These are phyloP conservation scores for Chelon labrosus DNA, from an alignment of 2,797 vertebrate genomes.

Conservation along the genomic window DNA sequence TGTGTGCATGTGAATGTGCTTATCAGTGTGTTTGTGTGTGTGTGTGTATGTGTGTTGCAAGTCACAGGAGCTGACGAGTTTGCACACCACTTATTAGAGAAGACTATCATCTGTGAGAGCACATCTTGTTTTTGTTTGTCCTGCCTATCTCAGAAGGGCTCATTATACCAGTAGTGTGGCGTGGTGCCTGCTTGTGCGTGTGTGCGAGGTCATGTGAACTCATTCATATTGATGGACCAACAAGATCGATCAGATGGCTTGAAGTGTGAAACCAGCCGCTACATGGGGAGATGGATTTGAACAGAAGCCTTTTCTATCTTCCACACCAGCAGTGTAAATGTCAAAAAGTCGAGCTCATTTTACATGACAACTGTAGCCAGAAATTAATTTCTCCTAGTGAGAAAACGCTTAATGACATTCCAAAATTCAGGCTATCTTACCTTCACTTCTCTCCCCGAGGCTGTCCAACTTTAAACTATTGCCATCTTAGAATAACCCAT, in stretches of 20 bases:
- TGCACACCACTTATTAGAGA: slow-evolving; percentile 50
- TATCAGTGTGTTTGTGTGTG: background rate
- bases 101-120: slow-evolving; percentile 46
- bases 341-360: slow-evolving; percentile 18
- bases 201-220: slow-evolving; percentile 15
- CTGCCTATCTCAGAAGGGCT: slow-evolving; percentile 50
- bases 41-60: slow-evolving; percentile 3
- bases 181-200: slow-evolving; percentile 20
- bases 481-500: slow-evolving; percentile 28
- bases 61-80: slow-evolving; percentile 24
- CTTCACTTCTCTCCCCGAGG: background rate
- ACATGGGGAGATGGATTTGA: slow-evolving; percentile 8
- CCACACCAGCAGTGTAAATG: background rate
- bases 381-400: background rate
- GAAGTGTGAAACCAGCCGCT: slow-evolving; percentile 51
- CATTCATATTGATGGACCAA: slow-evolving; percentile 56
- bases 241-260: slow-evolving; percentile 50
- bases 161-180: slow-evolving; percentile 41
- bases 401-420: slow-evolving; percentile 1
- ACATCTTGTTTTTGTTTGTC: slow-evolving; percentile 62
- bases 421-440: background rate
- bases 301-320: background rate
- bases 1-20: background rate
- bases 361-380: slow-evolving; percentile 2
- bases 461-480: slow-evolving; percentile 10